Base-by-base conservation (phyloP, 2,113 vertebrate genomes). In the Cebidichthys violaceus region DNA sequence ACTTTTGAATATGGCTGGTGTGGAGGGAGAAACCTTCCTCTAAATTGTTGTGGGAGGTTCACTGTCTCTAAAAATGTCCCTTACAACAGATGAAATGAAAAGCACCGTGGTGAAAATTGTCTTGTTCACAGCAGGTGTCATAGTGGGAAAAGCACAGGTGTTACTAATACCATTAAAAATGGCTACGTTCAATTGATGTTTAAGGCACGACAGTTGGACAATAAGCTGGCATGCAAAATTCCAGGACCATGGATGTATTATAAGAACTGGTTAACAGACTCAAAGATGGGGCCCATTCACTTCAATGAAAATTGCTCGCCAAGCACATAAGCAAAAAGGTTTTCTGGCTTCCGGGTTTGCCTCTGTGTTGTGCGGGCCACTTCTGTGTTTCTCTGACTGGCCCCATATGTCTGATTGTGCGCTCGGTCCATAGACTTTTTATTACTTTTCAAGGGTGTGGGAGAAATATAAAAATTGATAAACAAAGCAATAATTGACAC, bases 241-340 rank as follows among this genome's bases (percentile, higher is more conserved):
- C 7, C n/a, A 54, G 24, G 17, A 20, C 15, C 54, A 47, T 6
- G 7, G 24, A 9, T 57, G 31, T 47, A 57, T 29, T 29, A 9
- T 47, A 29, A 72, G 17, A 66, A 60, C 70, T 78, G 52, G 31
- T 39, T 52, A 37, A 27, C 39, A 4, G 45, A 64, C 11, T 69
- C 6, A 54, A 52, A 50, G 37, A 86, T 35, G 55, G 68, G 13
- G 4, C 8, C 1, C 9, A 68, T 68, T 43, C 27, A 62, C 24
- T 50, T 77, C 18, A 65, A 54, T 59, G 13, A 59, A 15, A 59
- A 59, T 59, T 15, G 9, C 52, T 55, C 9, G 22, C 52, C 52
- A 2, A 13, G 66, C 15, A 7, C 15, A 68, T 20, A 50, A 69
- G 18, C 66, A 20, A 50, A 22, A 31, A 68, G 5, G 29, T 50